Percentiles rank a stretch among this genome's conserved stretches.
These are phyloP conservation scores for Hylyphantes graminicola DNA, from an alignment of 1,140 invertebrate genomes.

Conservation along the genomic window DNA sequence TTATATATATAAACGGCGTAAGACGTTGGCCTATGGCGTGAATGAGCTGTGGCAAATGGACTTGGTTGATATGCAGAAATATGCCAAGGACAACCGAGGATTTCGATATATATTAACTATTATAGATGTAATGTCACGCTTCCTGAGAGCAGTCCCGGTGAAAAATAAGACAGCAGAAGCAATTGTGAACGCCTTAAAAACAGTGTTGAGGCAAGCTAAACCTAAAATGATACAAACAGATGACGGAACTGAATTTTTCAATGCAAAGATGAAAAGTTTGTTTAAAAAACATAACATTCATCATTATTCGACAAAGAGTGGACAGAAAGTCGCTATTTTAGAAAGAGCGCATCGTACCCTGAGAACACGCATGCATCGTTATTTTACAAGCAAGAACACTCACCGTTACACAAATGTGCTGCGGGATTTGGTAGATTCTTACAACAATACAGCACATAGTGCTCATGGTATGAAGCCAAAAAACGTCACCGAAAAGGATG, in stretches of 20 bases:
- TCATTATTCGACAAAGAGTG: not conserved
- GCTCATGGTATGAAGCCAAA: not conserved
- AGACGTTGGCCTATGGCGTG: not conserved
- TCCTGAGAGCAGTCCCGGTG: not conserved
- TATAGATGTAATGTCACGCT: not conserved
- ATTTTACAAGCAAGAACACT: not conserved
- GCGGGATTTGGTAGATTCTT: not conserved
- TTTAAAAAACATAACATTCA: not conserved
- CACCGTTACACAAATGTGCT: constrained; percentile 19
- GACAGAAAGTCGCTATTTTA: not conserved
- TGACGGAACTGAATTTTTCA: not conserved
- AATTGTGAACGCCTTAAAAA: not conserved
- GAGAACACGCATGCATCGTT: not conserved
- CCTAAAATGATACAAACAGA: constrained; percentile 14
- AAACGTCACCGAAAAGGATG: not conserved
- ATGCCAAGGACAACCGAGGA: not conserved
- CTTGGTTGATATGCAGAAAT: not conserved
- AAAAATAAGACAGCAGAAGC: not conserved
- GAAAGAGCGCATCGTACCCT: constrained; percentile 10
- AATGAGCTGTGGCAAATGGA: not conserved
- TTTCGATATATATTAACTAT: not conserved
- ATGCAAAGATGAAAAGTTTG: not conserved
- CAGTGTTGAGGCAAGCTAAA: not conserved
- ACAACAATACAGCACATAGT: not conserved
- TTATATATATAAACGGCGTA: not conserved